Evolutionary conservation across 2,888 invertebrate genomes (phyloP), one percentile per base, ranked within the genome.

Genomic region (Ennomos erosarius): DNA sequence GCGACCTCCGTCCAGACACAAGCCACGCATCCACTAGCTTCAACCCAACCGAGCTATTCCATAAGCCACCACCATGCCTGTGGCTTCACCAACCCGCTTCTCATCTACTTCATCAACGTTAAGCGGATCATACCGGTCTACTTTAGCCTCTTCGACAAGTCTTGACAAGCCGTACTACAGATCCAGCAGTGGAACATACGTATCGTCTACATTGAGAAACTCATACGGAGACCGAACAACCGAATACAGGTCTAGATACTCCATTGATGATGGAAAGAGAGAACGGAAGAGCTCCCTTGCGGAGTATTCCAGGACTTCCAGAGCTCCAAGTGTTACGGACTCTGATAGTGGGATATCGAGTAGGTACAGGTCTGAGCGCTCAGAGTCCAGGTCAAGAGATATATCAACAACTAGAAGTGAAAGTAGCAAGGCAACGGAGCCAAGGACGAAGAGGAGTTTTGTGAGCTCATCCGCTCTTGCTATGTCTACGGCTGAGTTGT

Each of bases 401-500:
- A 85, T 94, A 38, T 93, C 92, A 0, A 93, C 93, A 0, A 90
- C 93, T 0, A 85, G 94, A 59, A 86, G 92, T 36, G 94, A 94
- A 62, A 93, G 94, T 42, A 84, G 93, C 35, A 90, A 93, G 70
- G 81, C 90, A 0, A 10, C 43, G 4, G 51, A 51, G 13, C 51
- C 51, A 13, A 12, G 51, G 16, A 51, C 9, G 9, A 51, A 43
- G 34, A 43, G 51, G 9, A 51, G 35, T n/a, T 51, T 36, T 5
- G 42, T 51, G 74, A 89, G 88, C 69, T 93, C 91, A 8, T 91
- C 91, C 37, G 90, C 93, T 35, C 77, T 93, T 74, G 93, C 90
- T 50, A 95, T 93, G 94, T 94, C 92, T 52, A 93, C 93, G 1
- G 94, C 95, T 36, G 96, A 96, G 65, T 85, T 96, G 64, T 94